Conservation (phyloP, 2,113 vertebrate species). For the Periophthalmodon schlosseri region DNA sequence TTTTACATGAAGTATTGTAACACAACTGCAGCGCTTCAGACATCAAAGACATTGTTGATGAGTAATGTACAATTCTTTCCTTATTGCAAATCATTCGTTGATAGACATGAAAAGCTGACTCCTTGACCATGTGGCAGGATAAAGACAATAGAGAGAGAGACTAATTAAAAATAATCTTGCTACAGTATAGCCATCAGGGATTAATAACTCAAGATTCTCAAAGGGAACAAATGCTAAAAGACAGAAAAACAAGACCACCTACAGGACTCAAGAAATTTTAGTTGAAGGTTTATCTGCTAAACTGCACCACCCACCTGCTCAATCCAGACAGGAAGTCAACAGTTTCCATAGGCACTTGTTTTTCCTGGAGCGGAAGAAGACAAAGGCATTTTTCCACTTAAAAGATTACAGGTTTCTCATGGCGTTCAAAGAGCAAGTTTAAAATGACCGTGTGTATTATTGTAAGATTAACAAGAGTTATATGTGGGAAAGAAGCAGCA, state of each 20-base stretch:
- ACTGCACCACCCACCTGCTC: constrained; percentile 8
- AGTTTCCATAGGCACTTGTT: constrained; percentile 7
- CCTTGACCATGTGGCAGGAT: constrained; percentile 29
- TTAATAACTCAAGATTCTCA: constrained; percentile 43
- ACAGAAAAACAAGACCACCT: constrained; percentile 28
- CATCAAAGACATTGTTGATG: constrained; percentile 59
- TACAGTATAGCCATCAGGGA: constrained; percentile 43
- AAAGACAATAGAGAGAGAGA: constrained; percentile 15
- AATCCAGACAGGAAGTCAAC: constrained; percentile 3
- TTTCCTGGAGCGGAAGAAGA: constrained; percentile 14
- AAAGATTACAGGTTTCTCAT: neutral
- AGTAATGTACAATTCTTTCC: constrained; percentile 36
- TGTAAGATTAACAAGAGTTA: constrained; percentile 24
- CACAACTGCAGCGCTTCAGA: constrained; percentile 55
- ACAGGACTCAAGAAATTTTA: constrained; percentile 34
- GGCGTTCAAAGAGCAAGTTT: constrained; percentile 1
- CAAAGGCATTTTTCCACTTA: constrained; percentile 9
- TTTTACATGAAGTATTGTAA: constrained; percentile 47
- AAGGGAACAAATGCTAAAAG: constrained; percentile 28
- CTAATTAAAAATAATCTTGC: constrained; percentile 49
- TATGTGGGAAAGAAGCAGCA: constrained; percentile 30
- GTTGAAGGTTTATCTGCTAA: constrained; percentile 18
- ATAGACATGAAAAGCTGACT: constrained; percentile 2
- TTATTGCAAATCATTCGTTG: constrained; percentile 16
- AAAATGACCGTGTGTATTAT: constrained; percentile 10